Evolutionary conservation across 2,797 vertebrate species (phyloP), one percentile per base, ranked within the genome.

Genomic region (Miichthys miiuy): DNA sequence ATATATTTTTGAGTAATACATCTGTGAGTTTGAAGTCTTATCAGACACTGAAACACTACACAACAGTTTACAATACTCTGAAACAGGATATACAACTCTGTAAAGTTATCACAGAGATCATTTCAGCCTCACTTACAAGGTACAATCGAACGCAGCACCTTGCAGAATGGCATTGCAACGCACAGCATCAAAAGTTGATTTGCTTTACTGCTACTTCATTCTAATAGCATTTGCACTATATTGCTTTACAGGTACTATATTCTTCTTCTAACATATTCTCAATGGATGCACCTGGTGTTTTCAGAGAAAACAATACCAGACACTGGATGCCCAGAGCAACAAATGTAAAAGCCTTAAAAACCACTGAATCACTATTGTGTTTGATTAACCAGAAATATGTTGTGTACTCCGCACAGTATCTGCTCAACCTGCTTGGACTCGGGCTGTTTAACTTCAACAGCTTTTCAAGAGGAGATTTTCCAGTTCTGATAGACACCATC

Each of bases 401-500:
- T 20, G 69, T n/a, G 18, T 64, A 74, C 27, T 60, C 46, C 46
- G 77, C 68, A 50, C 51, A 66, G 78, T 84, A 57, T 70, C 73
- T 60, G 66, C 25, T 54, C 67, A 66, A 64, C 76, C 81, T 74
- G 60, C 75, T 72, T 72, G 50, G 83, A 75, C 84, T 47, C 72
- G 55, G 79, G 77, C 77, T 82, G 74, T 86, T 91, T 86, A 80
- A 89, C 70, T 81, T 79, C 70, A 80, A 72, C 80, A 51, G 79
- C 81, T 79, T 89, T 86, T 81, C 79, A 91, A 76, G 68, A 61
- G 66, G 71, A 87, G 82, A 84, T 88, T 87, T 87, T 62, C 77
- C 76, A 75, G 58, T 81, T 77, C 77, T 92, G 87, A 91, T 81
- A 81, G 88, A 88, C 88, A 72, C 67, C 68, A 75, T 87, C 86